Conservation (phyloP, 2,888 invertebrate species). For the Lacanobia wlatinum region DNA sequence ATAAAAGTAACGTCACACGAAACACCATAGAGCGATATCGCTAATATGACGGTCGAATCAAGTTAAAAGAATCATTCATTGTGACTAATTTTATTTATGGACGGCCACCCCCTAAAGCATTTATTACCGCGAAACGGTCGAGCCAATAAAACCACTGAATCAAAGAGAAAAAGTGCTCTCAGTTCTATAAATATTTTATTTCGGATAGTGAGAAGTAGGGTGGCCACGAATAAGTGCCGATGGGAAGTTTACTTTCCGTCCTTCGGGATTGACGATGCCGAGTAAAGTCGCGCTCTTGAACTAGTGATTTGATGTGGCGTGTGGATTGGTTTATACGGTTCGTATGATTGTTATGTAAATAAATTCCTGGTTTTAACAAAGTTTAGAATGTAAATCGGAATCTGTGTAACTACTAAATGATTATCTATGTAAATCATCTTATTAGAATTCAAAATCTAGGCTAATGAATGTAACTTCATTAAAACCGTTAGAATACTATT, state of each 20-base stretch:
- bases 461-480: background rate
- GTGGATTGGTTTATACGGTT: slow-evolving; percentile 22
- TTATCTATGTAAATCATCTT: too few relatives aligned
- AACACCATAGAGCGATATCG: slow-evolving; percentile 65
- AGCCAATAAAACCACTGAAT: slow-evolving; percentile 91
- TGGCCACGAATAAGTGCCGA: slow-evolving; percentile 65
- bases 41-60: slow-evolving; percentile 74
- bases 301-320: slow-evolving; percentile 42
- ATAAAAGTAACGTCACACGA: slow-evolving; percentile 61
- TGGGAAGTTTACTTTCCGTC: slow-evolving; percentile 57
- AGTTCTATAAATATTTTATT: slow-evolving; percentile 90
- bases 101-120: slow-evolving; percentile 82
- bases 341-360: slow-evolving; percentile 8
- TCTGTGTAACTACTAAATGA: background rate
- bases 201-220: slow-evolving; percentile 89
- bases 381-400: background rate
- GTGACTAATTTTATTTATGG: slow-evolving; percentile 90
- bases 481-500: background rate
- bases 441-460: background rate
- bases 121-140: slow-evolving; percentile 86
- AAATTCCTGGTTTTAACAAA: background rate
- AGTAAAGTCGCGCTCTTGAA: slow-evolving; percentile 35
- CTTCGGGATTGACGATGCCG: slow-evolving; percentile 24
- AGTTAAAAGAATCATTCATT: slow-evolving; percentile 82
- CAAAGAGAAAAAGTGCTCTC: slow-evolving; percentile 90